These are phyloP conservation scores for Liasis olivaceus DNA, from an alignment of 2,797 vertebrate genomes.

Conservation along the genomic window DNA sequence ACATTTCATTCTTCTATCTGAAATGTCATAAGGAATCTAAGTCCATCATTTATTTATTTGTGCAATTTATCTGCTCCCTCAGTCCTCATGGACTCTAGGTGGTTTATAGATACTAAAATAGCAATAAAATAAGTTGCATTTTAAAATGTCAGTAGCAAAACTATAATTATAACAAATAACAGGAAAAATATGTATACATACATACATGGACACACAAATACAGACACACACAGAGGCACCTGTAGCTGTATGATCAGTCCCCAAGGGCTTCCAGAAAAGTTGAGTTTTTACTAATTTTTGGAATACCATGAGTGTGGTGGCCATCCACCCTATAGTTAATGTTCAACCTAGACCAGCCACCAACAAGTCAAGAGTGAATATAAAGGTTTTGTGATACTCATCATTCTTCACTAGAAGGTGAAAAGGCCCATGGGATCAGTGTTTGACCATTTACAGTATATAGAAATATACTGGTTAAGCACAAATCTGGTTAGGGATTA, in stretches of 20 bases:
- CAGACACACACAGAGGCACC: neutral
- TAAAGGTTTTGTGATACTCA: neutral
- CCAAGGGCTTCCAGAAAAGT: neutral
- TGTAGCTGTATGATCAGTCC: neutral
- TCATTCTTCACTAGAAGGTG: neutral
- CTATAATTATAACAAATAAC: neutral
- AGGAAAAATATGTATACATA: neutral
- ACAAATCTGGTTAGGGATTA: neutral
- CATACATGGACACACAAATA: neutral
- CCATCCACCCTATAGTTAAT: neutral
- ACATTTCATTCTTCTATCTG: neutral
- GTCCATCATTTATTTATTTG: neutral
- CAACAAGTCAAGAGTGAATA: neutral
- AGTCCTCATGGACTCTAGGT: neutral
- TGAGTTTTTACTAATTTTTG: neutral
- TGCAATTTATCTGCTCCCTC: neutral
- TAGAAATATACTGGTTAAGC: neutral
- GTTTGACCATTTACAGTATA: neutral
- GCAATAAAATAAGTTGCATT: neutral
- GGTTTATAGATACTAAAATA: neutral
- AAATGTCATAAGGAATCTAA: neutral
- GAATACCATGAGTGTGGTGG: neutral
- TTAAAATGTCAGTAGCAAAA: neutral
- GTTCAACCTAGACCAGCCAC: neutral
- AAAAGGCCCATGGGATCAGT: neutral